Base-by-base conservation (phyloP, 2,113 vertebrate genomes). In the Gallinago undulata region DNA sequence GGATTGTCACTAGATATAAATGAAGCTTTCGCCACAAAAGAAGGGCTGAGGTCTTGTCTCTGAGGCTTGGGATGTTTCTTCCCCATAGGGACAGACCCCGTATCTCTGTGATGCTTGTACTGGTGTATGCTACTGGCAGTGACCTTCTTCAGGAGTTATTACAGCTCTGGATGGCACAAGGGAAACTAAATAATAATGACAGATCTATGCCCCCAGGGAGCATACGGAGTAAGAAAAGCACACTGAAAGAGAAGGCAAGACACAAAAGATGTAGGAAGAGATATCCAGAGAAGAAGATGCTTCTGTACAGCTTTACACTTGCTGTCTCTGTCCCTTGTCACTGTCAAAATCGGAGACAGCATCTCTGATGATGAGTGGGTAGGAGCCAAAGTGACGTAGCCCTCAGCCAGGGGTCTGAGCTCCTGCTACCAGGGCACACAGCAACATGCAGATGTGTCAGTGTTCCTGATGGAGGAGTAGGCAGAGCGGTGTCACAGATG, bases 401-500 rank as follows among this genome's bases (percentile, higher is more conserved):
- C 45, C 25, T 43, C 73, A 89, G 86, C 66, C 86, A 93, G 84
- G 93, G 79, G 60, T 73, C 76, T 84, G 67, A 86, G 35, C n/a
- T 81, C 67, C 63, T 85, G 95, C 96, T 92, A 59, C 87, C 74
- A 87, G 95, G 91, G 90, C 89, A 94, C 95, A 83, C 7, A 9
- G 78, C 67, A 94, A 56, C 81, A 92, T 47, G 57, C 81, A 93
- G 93, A 86, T 12, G 2, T 78, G 87, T 60, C 83, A 88, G 67
- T 27, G 59, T 9, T 90, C 89, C 93, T 95, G 89, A 84, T 70
- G 64, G 85, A 96, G 91, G 81, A 90, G 84, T 69, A 81, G 90
- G 91, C 70, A 48, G 82, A 81, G 79, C 30, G 2, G 24, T 92
- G 92, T 91, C 97, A 95, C 97, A 97, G 96, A 97, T 94, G 97